phyloP scores from a whole-genome alignment of 2,888 invertebrate genomes.

The Hirtodrosophila alboralis region DNA sequence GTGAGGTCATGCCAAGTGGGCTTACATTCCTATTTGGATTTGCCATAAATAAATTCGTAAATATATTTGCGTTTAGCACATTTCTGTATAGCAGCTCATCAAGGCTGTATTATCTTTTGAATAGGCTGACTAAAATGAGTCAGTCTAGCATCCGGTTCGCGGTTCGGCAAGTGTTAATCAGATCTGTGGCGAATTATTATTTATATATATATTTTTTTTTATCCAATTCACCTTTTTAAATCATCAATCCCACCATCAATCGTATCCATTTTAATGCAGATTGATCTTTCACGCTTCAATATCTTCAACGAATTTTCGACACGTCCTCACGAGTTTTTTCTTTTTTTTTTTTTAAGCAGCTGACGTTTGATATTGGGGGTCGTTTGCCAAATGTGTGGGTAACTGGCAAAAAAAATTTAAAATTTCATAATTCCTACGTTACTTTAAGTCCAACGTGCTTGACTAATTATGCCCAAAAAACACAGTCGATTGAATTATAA shows the following conservation, averaged over 20 bases:
- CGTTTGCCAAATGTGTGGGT: conserved; percentile 42
- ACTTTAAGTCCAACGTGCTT: conserved; percentile 33
- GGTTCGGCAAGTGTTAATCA: conserved; percentile 65
- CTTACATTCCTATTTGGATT: conserved; percentile 41
- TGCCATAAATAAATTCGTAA: conserved; percentile 52
- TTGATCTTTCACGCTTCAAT: conserved; percentile 43
- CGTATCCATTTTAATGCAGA: conserved; percentile 29
- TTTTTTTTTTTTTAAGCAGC: conserved; percentile 1
- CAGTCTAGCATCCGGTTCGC: conserved; percentile 58
- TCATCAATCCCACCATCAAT: conserved; percentile 51
- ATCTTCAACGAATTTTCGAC: conserved; percentile 36
- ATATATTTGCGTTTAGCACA: conserved; percentile 70
- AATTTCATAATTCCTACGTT: conserved; percentile 30
- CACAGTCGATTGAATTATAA: conserved; percentile 18
- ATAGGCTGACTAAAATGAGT: conserved; percentile 29
- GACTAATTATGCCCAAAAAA: conserved; percentile 67
- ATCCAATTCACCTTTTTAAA: conserved; percentile 20
- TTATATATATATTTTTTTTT: too few relatives aligned
- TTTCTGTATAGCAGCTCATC: conserved; percentile 43
- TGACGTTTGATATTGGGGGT: conserved; percentile 13
- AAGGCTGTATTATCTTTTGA: conserved; percentile 44
- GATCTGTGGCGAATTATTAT: conserved; percentile 57
- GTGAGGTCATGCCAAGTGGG: conserved; percentile 57
- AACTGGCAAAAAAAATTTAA: conserved; percentile 25
- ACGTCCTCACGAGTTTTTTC: conserved; percentile 52